Percentiles rank a stretch among this genome's conserved stretches.
These are phyloP conservation scores for Myopa testacea DNA, from an alignment of 2,888 invertebrate genomes.

Conservation along the genomic window DNA sequence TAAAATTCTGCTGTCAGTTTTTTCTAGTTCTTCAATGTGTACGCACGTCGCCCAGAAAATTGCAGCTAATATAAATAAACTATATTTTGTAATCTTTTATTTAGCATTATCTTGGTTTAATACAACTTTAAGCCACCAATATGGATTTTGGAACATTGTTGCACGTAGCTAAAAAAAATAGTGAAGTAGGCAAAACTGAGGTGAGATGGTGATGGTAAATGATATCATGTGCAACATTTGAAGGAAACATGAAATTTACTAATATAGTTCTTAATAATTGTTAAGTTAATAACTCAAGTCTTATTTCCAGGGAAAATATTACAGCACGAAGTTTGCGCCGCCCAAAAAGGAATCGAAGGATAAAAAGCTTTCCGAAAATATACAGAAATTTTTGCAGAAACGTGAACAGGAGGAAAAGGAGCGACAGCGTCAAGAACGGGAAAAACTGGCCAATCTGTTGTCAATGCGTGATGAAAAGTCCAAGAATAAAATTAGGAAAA, in stretches of 20 bases:
- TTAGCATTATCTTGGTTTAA: no score
- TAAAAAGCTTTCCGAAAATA: conserved; percentile 78
- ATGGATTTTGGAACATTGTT: conserved; percentile 76
- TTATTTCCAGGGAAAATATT: conserved; percentile 71
- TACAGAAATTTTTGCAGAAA: conserved; percentile 84
- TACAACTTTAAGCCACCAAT: conserved; percentile 21
- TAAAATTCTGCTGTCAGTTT: conserved; percentile 35
- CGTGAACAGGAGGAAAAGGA: conserved; percentile 83
- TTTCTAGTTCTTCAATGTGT: conserved; percentile 40
- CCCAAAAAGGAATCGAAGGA: conserved; percentile 83
- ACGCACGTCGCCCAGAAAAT: conserved; percentile 34
- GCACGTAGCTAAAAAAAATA: conserved; percentile 75
- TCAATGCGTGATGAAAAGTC: conserved; percentile 78
- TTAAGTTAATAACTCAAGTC: no score
- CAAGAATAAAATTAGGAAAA: conserved; percentile 79
- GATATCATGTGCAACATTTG: no score
- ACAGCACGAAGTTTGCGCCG: conserved; percentile 83
- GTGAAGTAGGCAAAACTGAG: conserved; percentile 63
- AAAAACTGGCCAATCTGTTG: conserved; percentile 75
- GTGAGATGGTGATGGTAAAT: conserved; percentile 54
- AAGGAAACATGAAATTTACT: not conserved
- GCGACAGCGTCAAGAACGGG: conserved; percentile 74
- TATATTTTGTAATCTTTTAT: no score
- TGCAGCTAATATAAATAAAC: not conserved
- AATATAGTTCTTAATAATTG: not conserved